Conservation (phyloP, 2,113 vertebrate species). For the Porphyrio hochstetteri region DNA sequence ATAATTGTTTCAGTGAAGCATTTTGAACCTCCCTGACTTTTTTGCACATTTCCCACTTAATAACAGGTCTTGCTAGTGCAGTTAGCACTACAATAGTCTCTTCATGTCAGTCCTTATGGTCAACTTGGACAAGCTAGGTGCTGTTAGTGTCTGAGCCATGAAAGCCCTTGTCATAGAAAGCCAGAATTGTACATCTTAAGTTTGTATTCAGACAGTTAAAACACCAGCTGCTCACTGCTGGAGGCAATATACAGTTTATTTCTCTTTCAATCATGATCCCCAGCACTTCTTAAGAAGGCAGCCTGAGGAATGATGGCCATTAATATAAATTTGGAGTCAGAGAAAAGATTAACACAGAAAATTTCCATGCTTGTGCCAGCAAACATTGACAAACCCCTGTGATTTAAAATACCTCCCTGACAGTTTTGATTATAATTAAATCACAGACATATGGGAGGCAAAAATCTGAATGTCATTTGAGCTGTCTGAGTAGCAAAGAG, state of each 20-base stretch:
- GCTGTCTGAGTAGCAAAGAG: slow-evolving; percentile 21
- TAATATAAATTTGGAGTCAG: slow-evolving; percentile 68
- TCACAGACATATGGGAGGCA: slow-evolving; percentile 50
- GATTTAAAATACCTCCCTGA: slow-evolving; percentile 68
- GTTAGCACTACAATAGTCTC: not conserved
- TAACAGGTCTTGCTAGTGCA: not conserved
- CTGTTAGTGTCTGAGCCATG: slow-evolving; percentile 3
- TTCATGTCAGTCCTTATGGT: not conserved
- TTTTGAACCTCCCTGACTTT: not conserved
- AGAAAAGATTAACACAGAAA: slow-evolving; percentile 65
- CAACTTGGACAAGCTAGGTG: not conserved
- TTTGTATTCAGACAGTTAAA: slow-evolving; percentile 56
- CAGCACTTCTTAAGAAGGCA: slow-evolving; percentile 31
- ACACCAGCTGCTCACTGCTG: slow-evolving; percentile 28
- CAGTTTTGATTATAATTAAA: slow-evolving; percentile 76
- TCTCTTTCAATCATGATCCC: slow-evolving; percentile 34
- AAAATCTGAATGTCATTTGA: slow-evolving; percentile 64
- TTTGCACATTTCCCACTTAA: not conserved
- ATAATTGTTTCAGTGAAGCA: not conserved
- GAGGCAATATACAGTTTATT: slow-evolving; percentile 44
- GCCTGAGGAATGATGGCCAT: slow-evolving; percentile 39
- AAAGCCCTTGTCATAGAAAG: not conserved
- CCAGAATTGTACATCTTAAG: slow-evolving; percentile 15
- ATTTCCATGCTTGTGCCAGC: slow-evolving; percentile 29
- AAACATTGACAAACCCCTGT: slow-evolving; percentile 54